Base-by-base conservation (phyloP, 2,113 vertebrate species). In the Pollachius pollachius region DNA sequence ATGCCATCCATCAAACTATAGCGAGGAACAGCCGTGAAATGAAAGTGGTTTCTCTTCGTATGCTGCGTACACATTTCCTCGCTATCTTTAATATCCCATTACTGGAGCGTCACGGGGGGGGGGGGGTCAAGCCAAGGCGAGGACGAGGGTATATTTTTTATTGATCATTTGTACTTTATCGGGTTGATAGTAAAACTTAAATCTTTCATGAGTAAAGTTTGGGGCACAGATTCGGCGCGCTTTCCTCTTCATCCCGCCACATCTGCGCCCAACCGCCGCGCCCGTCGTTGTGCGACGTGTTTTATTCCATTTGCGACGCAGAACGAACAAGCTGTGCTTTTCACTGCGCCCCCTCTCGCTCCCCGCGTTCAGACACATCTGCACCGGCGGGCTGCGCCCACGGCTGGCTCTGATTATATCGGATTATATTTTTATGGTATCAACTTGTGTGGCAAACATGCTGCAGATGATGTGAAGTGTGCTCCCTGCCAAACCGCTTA, bases 371-470 rank as follows among this genome's bases (percentile, higher is more conserved):
- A 48, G 8, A 48, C 41, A 48, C 41, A 48, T 48, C 41, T 48
- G 41, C 12, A 48, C 41, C 5, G 12, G 5, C 41, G 2, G 41
- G 41, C 41, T 48, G 41, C 30, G 30, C 41, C 73, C 6, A 66
- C 69, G 52, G 56, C 60, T 30, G 70, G 61, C 16, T 52, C 8
- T 18, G 65, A 68, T 68, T 62, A 77, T 79, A 82, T 79, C 67
- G 57, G 78, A 70, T 81, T 67, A 81, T 75, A 34, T 66, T 76
- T 86, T 80, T 87, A 83, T 87, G 71, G 74, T 64, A 81, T 71
- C 83, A 66, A 77, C 74, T 76, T 84, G 62, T 78, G 84, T 83
- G 82, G 84, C 74, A 80, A 76, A 85, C 68, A 72, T 74, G 67
- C 82, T 70, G 77, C 80, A 86, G 79, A 81, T 88, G 84, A 88